Base-by-base conservation (phyloP, 1,140 invertebrate genomes). In the Zaprionus davidi region DNA sequence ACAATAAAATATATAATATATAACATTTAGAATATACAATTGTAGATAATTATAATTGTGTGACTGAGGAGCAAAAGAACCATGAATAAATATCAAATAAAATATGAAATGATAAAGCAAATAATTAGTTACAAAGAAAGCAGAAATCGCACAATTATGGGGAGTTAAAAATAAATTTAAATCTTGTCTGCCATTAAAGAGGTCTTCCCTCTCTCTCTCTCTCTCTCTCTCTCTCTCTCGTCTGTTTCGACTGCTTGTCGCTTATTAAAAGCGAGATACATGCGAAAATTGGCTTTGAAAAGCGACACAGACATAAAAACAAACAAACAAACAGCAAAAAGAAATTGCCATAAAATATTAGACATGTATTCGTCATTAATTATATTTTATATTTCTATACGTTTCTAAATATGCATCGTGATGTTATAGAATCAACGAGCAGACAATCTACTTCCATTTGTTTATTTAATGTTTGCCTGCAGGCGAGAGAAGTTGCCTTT, bases 291-390 rank as follows among this genome's bases (percentile, higher is more conserved):
- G 20, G 46, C 46, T 51, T 51, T 51, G 46, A 51, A 24, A 51
- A 24, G 46, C 46, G 11, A 51, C 20, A 12, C 9, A 20, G 20
- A 46, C n/a, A 46, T 2, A 41, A n/a, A n/a, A n/a, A 41, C 2
- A n/a, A 11, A 38, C 3, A 38, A 13, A 38, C 12, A 5, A 13
- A n/a, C 3, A 41, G 38, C 5, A n/a, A 41, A 9, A 46, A 5
- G 20, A 15, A 24, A 51, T 24, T 24, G 46, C 46, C 46, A 51
- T 51, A 51, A 51, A 51, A 51, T 51, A 51, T 51, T 51, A 51
- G 46, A 51, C 46, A 51, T 51, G 46, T 51, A 51, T 51, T 51
- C 46, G 24, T 51, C 46, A 51, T 51, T 51, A 51, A 51, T 51
- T 51, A 51, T 51, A 51, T 51, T 51, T 51, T 51, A 51, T 51